phyloP scores from a whole-genome alignment of 2,888 invertebrate genomes.

The Baronia brevicornis region DNA sequence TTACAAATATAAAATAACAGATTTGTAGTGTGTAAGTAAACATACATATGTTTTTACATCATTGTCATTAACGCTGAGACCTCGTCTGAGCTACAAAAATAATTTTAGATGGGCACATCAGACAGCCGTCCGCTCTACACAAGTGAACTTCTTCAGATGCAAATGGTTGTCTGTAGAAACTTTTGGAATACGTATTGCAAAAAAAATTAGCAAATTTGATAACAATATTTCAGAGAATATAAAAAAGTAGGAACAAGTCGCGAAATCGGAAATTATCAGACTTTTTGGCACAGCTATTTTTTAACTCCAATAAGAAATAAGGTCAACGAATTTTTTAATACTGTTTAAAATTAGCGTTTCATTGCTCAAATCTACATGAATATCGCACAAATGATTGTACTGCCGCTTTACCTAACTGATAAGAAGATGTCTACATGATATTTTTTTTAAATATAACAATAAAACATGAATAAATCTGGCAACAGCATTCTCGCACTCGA shows the following conservation, averaged over 20 bases:
- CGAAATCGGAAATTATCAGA: too few species aligned
- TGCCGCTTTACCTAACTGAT: constrained; percentile 18
- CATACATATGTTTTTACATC: constrained; percentile 17
- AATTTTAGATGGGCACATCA: constrained; percentile 55
- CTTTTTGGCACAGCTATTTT: too few species aligned
- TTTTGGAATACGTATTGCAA: too few species aligned
- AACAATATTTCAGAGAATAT: too few species aligned
- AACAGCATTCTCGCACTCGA: constrained; percentile 7
- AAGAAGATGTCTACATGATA: constrained; percentile 15
- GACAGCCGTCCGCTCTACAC: constrained; percentile 20
- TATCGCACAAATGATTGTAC: constrained; percentile 3
- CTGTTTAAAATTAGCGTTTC: too few species aligned
- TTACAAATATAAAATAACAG: constrained; percentile 8
- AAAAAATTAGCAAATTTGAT: too few species aligned
- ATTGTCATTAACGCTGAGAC: constrained; percentile 36
- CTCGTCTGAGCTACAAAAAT: constrained; percentile 63
- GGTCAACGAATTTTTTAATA: too few species aligned
- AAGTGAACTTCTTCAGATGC: too few species aligned
- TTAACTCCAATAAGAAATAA: too few species aligned
- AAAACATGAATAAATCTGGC: constrained; percentile 14
- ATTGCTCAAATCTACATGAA: too few species aligned
- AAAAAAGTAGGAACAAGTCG: too few species aligned
- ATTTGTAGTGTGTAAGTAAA: neutral
- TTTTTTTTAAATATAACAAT: constrained; percentile 2
- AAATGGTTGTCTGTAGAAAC: too few species aligned